Evolutionary conservation across 2,113 vertebrate species (phyloP).

Genomic region (Callorhinus ursinus): DNA sequence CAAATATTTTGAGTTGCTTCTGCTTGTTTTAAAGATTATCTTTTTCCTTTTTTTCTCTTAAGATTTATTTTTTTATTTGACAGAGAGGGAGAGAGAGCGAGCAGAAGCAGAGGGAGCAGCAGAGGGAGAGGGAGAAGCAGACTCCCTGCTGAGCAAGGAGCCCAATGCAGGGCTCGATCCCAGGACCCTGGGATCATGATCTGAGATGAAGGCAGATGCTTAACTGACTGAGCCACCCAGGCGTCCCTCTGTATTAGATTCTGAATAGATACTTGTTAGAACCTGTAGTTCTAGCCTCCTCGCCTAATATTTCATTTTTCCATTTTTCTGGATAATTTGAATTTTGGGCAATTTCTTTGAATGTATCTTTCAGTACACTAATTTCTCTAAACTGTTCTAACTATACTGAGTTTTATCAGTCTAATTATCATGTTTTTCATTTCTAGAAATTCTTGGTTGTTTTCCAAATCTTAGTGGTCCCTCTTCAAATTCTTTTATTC

Average conservation of each 20-base stretch:
- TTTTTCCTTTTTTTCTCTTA: not conserved
- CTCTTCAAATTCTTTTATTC: not conserved
- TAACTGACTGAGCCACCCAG: too few species aligned
- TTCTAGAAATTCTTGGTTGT: not conserved
- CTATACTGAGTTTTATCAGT: not conserved
- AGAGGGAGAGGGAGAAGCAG: too few species aligned
- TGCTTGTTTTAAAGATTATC: not conserved
- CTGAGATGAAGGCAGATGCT: too few species aligned
- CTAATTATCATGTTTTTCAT: not conserved
- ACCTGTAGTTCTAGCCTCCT: not conserved
- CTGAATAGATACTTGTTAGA: not conserved
- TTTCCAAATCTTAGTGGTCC: not conserved
- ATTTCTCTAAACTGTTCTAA: not conserved
- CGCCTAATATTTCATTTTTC: not conserved
- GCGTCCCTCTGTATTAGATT: not conserved
- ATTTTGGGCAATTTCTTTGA: not conserved
- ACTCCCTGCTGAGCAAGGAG: too few species aligned
- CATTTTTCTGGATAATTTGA: not conserved
- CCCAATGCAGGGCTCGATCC: too few species aligned
- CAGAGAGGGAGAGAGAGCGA: too few species aligned
- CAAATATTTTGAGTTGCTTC: not conserved
- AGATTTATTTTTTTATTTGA: too few species aligned
- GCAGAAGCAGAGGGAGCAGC: too few species aligned
- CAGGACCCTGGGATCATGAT: too few species aligned
- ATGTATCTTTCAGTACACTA: not conserved